Base-by-base conservation (phyloP, 2,888 invertebrate genomes). In the Tridacna gigas region DNA sequence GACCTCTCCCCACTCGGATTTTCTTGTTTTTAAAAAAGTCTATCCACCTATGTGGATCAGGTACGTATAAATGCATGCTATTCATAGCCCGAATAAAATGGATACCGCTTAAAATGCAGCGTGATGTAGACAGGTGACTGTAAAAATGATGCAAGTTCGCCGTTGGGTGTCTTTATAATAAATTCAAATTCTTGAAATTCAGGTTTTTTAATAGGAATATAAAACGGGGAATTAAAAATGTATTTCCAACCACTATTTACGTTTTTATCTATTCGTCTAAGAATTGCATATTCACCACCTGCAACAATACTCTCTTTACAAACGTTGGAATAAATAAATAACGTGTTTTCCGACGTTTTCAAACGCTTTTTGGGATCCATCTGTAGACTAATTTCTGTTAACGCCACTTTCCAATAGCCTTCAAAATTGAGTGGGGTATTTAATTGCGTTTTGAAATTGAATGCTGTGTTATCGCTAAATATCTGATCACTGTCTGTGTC, bases 101-200 rank as follows among this genome's bases (percentile, higher is more conserved):
- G 82, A 79, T 82, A 85, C 15, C 75, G 82, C 75, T 82, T 85
- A 74, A 86, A 86, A 63, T 86, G 86, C 75, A 86, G 83, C 73
- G 81, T 83, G 0, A 83, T n/a, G 47, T 78, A 60, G 69, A 86
- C 76, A 37, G 83, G 86, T 48, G 78, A 80, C 73, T 22, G 56
- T 71, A 86, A 22, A 63, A 83, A 80, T 86, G 86, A 83, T 26
- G 83, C 86, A 25, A 73, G 63, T 15, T 80, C 79, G 18, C 74
- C 77, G 22, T 80, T 60, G 2, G n/a, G 45, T 22, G 82, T 78
- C 67, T 83, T 86, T 79, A 86, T 86, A 83, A 5, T n/a, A 56
- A 86, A 77, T 66, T 86, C 83, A 18, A 82, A 20, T 47, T 80
- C 80, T 76, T 80, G 80, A 66, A 86, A 25, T 74, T 80, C 83